phyloP scores from a whole-genome alignment of 2,888 invertebrate species.

The Schizaphis graminum region DNA sequence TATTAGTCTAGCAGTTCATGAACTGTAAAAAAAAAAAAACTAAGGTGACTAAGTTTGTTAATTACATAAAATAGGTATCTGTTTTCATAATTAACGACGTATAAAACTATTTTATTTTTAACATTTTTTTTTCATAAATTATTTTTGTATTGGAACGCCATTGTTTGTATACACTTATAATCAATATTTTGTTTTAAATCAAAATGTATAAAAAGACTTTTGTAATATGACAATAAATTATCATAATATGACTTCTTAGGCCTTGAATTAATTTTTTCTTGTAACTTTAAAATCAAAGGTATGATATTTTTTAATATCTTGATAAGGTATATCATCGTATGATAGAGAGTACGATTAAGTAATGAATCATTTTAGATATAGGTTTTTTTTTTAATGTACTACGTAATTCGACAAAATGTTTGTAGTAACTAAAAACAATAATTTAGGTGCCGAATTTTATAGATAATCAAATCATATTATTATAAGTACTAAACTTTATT shows the following conservation, averaged over 20 bases:
- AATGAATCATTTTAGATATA: background rate
- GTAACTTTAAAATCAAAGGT: background rate
- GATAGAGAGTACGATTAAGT: background rate
- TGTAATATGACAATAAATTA: background rate
- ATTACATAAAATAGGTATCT: background rate
- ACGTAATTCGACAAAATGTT: background rate
- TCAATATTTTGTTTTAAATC: background rate
- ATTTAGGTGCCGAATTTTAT: too few species aligned
- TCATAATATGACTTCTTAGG: background rate
- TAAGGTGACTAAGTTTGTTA: background rate
- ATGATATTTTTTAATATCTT: background rate
- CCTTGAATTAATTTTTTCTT: background rate
- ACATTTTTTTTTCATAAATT: background rate
- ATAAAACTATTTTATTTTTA: background rate
- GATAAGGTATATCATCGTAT: background rate
- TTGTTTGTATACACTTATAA: background rate
- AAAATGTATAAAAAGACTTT: background rate
- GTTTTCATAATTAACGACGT: background rate
- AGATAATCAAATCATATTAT: too few species aligned
- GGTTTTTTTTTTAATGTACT: background rate
- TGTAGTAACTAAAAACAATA: background rate
- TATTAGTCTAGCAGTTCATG: background rate
- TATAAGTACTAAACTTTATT: too few species aligned
- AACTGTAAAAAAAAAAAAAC: background rate
- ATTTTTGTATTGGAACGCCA: background rate